Evolutionary conservation across 2,888 invertebrate genomes (phyloP).

Genomic region (Drosophila greeni): DNA sequence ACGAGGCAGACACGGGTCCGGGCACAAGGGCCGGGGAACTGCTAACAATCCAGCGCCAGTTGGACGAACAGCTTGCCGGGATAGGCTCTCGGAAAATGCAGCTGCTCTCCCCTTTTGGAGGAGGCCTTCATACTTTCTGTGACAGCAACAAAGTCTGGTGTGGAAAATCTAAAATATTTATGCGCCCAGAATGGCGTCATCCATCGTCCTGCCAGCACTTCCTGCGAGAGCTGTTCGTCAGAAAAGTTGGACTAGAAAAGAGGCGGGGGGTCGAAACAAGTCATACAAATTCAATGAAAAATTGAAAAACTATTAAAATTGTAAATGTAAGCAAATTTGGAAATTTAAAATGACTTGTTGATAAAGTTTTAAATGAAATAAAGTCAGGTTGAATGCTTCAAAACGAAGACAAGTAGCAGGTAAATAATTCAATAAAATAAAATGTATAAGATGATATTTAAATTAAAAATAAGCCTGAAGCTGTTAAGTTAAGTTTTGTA

Average conservation of each 20-base stretch:
- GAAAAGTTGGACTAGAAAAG: slow-evolving; percentile 38
- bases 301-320: slow-evolving; percentile 49
- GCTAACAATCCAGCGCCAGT: slow-evolving; percentile 58
- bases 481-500: neutral
- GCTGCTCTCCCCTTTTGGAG: slow-evolving; percentile 28
- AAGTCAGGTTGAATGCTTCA: neutral
- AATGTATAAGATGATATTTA: neutral
- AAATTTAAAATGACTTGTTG: slow-evolving; percentile 13
- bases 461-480: neutral
- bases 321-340: slow-evolving; percentile 42
- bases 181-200: slow-evolving; percentile 58
- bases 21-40: slow-evolving; percentile 4
- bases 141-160: slow-evolving; percentile 36
- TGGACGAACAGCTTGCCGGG: slow-evolving; percentile 65
- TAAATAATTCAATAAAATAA: neutral
- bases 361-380: neutral
- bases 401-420: neutral
- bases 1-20: slow-evolving; percentile 7
- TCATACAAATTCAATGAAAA: slow-evolving; percentile 60
- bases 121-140: slow-evolving; percentile 4
- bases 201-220: slow-evolving; percentile 40
- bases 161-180: slow-evolving; percentile 69
- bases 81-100: slow-evolving; percentile 67
- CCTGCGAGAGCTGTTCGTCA: slow-evolving; percentile 52
- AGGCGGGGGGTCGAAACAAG: slow-evolving; percentile 7